Conservation (phyloP, 2,797 vertebrate species). For the Semaprochilodus insignis region DNA sequence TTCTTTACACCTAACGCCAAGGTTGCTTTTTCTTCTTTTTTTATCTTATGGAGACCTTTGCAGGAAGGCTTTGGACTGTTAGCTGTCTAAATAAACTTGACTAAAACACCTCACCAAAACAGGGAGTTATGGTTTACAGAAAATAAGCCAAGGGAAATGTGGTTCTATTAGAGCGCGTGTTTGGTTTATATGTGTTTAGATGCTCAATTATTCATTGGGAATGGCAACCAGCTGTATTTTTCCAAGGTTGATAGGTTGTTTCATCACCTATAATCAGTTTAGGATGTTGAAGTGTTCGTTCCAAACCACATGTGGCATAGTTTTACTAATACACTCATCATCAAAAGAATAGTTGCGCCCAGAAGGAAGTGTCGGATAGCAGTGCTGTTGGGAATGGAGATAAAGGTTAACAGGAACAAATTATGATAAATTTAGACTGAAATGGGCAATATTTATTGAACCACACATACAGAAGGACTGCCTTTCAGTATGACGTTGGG, state of each 20-base stretch:
- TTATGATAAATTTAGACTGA: too few relatives aligned
- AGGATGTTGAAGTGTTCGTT: slow-evolving; percentile 21
- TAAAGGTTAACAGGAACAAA: too few relatives aligned
- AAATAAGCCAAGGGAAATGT: slow-evolving; percentile 52
- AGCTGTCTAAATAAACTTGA: slow-evolving; percentile 10
- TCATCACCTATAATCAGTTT: not conserved
- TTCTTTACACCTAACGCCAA: slow-evolving; percentile 25
- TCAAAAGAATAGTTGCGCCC: too few relatives aligned
- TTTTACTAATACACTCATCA: not conserved
- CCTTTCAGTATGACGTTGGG: too few relatives aligned
- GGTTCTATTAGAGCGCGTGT: slow-evolving; percentile 18
- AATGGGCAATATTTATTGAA: too few relatives aligned
- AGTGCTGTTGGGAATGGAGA: too few relatives aligned
- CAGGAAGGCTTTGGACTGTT: slow-evolving; percentile 64
- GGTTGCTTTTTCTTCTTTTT: slow-evolving; percentile 59
- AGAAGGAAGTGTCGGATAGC: too few relatives aligned
- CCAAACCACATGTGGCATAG: not conserved
- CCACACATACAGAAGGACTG: too few relatives aligned
- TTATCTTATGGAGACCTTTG: slow-evolving; percentile 66
- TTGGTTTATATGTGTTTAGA: not conserved
- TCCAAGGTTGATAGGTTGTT: slow-evolving; percentile 14
- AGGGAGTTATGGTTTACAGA: slow-evolving; percentile 20
- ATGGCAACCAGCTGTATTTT: slow-evolving; percentile 43
- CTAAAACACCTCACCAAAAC: not conserved
- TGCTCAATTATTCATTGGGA: slow-evolving; percentile 31